Evolutionary conservation across 2,113 vertebrate genomes (phyloP).

Genomic region (Ornithorhynchus anatinus): DNA sequence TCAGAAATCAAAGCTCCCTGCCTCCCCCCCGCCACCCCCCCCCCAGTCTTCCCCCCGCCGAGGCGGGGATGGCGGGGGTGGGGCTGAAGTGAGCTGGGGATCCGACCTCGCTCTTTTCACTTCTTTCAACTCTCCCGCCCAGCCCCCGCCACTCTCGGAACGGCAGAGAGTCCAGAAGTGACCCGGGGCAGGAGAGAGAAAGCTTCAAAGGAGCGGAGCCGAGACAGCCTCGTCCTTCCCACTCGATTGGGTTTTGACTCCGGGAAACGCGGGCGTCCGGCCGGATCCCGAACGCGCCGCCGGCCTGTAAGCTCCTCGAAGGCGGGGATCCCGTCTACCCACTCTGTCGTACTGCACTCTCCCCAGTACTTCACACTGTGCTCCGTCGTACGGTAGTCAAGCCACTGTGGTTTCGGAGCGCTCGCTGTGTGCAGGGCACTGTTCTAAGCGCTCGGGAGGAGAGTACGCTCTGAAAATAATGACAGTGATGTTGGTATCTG

Average conservation of each 20-base stretch:
- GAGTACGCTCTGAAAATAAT: too few species aligned
- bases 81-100: background rate
- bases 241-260: background rate
- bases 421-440: too few species aligned
- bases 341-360: too few species aligned
- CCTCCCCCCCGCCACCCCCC: background rate
- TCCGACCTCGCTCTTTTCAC: slow-evolving; percentile 25
- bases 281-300: too few species aligned
- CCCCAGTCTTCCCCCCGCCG: background rate
- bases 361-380: too few species aligned
- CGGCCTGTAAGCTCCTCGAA: too few species aligned
- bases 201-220: slow-evolving; percentile 20
- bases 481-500: too few species aligned
- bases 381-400: too few species aligned
- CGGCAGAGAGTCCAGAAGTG: rapidly evolving
- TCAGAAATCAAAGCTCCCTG: background rate
- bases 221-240: background rate
- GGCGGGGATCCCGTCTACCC: too few species aligned
- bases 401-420: too few species aligned
- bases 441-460: too few species aligned
- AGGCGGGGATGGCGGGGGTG: background rate
- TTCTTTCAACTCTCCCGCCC: background rate
- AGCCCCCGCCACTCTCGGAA: background rate
- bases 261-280: background rate
- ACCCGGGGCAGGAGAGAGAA: slow-evolving; percentile 18